Conservation (phyloP, 2,797 vertebrate genomes). For the Agapornis canus region DNA sequence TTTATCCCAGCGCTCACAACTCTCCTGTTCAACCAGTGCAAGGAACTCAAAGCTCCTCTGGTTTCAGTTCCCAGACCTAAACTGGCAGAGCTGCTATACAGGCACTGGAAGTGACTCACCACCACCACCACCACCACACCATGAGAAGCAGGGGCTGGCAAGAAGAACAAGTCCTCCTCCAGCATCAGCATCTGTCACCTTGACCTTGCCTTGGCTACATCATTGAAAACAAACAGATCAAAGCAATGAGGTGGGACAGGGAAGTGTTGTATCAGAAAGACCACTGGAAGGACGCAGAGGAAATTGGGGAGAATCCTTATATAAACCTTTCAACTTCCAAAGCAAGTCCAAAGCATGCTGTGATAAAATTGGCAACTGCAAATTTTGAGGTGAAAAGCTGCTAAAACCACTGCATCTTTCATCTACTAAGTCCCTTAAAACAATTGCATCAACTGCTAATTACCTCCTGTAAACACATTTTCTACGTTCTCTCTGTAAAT, state of each 20-base stretch:
- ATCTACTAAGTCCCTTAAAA: neutral
- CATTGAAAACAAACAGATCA: neutral
- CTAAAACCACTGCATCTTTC: neutral
- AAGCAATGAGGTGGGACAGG: neutral
- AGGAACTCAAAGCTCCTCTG: neutral
- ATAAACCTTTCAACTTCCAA: neutral
- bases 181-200: neutral
- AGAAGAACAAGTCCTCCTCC: neutral
- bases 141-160: neutral
- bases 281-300: neutral
- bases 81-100: neutral
- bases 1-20: accelerated
- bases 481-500: conserved; percentile 22
- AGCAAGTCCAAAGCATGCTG: neutral
- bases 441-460: conserved; percentile 12
- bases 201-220: neutral
- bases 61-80: neutral
- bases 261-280: neutral
- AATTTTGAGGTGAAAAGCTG: conserved; percentile 21
- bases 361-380: neutral
- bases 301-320: neutral
- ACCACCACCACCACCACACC: neutral
- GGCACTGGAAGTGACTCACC: neutral
- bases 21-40: accelerated
- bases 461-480: conserved; percentile 18